A percentile compares a stretch with the other conserved stretches of the same genome.
phyloP scores from a whole-genome alignment of 2,113 vertebrate species.

The Xyliphius kryptos region DNA sequence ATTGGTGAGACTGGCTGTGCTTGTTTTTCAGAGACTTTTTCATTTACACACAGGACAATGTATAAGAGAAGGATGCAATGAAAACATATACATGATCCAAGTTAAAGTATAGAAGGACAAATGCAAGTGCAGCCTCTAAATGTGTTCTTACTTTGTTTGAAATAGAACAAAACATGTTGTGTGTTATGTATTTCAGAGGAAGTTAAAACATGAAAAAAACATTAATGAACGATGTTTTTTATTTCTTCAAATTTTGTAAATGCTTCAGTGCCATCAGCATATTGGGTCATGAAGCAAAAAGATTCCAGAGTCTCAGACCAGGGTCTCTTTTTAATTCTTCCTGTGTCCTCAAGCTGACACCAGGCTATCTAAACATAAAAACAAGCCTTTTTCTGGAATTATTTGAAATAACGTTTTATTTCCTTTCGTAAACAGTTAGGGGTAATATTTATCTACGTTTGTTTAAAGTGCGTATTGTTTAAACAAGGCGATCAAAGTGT shows the following conservation, averaged over 20 bases:
- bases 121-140: slow-evolving; percentile 71
- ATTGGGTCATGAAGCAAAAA: slow-evolving; percentile 41
- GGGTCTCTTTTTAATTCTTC: slow-evolving; percentile 31
- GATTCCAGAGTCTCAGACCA: slow-evolving; percentile 54
- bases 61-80: slow-evolving; percentile 41
- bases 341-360: slow-evolving; percentile 19
- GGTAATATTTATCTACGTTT: slow-evolving; percentile 66
- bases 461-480: slow-evolving; percentile 70
- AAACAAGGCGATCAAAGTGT: slow-evolving; percentile 63
- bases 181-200: slow-evolving; percentile 85
- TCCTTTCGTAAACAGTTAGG: slow-evolving; percentile 63
- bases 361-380: slow-evolving; percentile 30
- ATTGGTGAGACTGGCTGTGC: too few relatives aligned
- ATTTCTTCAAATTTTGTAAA: slow-evolving; percentile 52
- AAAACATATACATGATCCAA: slow-evolving; percentile 33
- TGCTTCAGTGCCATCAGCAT: slow-evolving; percentile 81
- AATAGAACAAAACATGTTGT: slow-evolving; percentile 80
- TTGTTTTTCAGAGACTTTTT: too few relatives aligned
- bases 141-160: slow-evolving; percentile 77
- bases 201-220: slow-evolving; percentile 74
- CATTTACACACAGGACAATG: slow-evolving; percentile 58
- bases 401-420: slow-evolving; percentile 57
- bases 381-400: slow-evolving; percentile 46
- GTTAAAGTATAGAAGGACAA: slow-evolving; percentile 57
- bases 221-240: slow-evolving; percentile 75